Base-by-base conservation (phyloP, 2,797 vertebrate genomes). In the Poeciliopsis turneri region DNA sequence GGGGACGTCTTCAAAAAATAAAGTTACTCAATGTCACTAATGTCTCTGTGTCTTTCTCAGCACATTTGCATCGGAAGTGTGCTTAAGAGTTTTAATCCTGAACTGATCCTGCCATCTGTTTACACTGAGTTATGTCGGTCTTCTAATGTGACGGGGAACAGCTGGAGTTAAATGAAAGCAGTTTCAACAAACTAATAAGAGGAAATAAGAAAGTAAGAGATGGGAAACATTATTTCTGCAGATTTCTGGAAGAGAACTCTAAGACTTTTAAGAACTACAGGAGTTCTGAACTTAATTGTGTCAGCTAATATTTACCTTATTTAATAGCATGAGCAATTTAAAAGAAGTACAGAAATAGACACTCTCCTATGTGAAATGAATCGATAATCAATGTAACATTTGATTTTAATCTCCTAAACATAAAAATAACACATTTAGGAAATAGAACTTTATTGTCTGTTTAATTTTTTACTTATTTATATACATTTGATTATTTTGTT, bases 91-190 rank as follows among this genome's bases (percentile, higher is more conserved):
- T 28, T 39, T 16, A 64, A 72, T 39, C 36, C 33, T 73, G 47
- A 55, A 81, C 49, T 43, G 28, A 71, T 75, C 28, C 33, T 64
- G 69, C 74, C 28, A 73, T 74, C 66, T 78, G 74, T 57, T 72
- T 75, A 28, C 74, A 89, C 46, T 72, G 53, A 76, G 43, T 88
- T 74, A 77, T 4, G 2, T 76, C 49, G 8, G 11, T 55, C 25
- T 55, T n/a, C 9, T n/a, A n/a, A 55, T n/a, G 25, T 57, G 25
- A 57, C 0, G 25, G 11, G 11, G 53, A 13, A 57, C 53, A 57
- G 53, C n/a, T 36, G 57, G 57, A 59, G 28, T 39, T 64, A 55
- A 78, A 43, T 2, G 33, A 74, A 57, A 25, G 25, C 76, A 73
- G 7, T 15, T 18, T 85, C 74, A 10, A 59, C 53, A 84, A 87